Percentiles rank a stretch among this genome's conserved stretches.
Evolutionary conservation across 1,140 invertebrate species (phyloP).

Genomic region (Drosophila pruinosa): DNA sequence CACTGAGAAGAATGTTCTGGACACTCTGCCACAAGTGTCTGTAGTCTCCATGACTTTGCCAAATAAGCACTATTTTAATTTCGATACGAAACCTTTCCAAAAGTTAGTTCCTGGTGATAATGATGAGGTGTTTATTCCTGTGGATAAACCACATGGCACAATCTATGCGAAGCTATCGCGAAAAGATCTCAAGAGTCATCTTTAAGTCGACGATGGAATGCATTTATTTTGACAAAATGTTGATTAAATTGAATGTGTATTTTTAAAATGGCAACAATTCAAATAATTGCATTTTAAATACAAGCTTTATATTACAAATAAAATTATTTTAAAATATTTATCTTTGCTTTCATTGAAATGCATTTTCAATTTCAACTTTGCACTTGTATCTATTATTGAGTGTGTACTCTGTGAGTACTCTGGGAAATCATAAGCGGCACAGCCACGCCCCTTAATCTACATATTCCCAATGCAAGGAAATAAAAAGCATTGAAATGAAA

Average conservation of each 20-base stretch:
- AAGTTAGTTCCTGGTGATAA: conserved; percentile 85
- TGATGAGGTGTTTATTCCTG: conserved; percentile 88
- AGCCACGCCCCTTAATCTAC: not conserved
- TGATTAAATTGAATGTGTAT: too few relatives aligned
- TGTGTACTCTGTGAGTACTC: not conserved
- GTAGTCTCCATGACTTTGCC: conserved; percentile 90
- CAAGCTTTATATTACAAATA: too few relatives aligned
- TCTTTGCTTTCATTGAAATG: not conserved
- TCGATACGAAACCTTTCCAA: conserved; percentile 88
- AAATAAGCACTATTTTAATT: conserved; percentile 90
- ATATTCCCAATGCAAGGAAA: conserved; percentile 2
- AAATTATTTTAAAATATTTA: not conserved
- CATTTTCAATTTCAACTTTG: not conserved
- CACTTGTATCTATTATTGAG: not conserved
- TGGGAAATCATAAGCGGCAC: conserved; percentile 49
- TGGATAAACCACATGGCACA: conserved; percentile 90
- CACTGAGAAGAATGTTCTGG: conserved; percentile 86
- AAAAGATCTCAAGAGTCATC: conserved; percentile 83
- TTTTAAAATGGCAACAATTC: too few relatives aligned
- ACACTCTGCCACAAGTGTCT: conserved; percentile 86
- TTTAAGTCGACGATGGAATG: too few relatives aligned
- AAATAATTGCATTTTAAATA: not conserved
- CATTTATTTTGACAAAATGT: too few relatives aligned
- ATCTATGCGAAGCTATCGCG: conserved; percentile 88
- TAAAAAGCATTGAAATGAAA: conserved; percentile 61